phyloP scores from a whole-genome alignment of 2,888 invertebrate genomes.

The Drosophila percnosoma region DNA sequence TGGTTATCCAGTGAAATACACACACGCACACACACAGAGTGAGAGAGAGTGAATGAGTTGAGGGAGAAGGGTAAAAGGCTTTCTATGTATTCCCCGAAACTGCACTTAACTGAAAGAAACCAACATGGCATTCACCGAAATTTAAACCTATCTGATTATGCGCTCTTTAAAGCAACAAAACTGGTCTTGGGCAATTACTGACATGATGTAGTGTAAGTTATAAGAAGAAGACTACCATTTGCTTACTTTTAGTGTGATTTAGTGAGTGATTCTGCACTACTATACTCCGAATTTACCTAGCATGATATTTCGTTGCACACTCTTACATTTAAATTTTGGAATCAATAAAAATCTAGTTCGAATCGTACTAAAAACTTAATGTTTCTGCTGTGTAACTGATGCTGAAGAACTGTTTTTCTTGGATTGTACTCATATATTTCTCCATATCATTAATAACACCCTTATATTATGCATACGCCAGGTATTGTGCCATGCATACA shows the following conservation, averaged over 20 bases:
- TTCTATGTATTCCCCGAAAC: constrained; percentile 12
- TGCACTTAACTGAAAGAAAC: constrained; percentile 28
- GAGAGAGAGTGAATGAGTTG: background rate
- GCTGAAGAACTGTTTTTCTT: background rate
- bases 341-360: background rate
- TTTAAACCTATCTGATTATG: background rate
- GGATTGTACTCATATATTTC: background rate
- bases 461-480: constrained; percentile 45
- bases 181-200: background rate
- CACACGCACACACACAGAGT: background rate
- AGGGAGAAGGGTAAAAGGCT: constrained; percentile 15
- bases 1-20: constrained; percentile 37
- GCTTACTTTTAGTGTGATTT: background rate
- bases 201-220: background rate
- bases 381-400: background rate
- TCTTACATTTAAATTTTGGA: background rate
- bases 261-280: background rate
- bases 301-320: background rate
- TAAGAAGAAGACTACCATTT: background rate
- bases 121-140: constrained; percentile 8
- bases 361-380: background rate
- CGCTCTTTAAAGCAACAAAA: constrained; percentile 1
- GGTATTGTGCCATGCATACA: constrained; percentile 24
- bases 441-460: background rate
- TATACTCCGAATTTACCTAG: background rate